Evolutionary conservation across 2,113 vertebrate species (phyloP).

Genomic region (Orycteropus afer): DNA sequence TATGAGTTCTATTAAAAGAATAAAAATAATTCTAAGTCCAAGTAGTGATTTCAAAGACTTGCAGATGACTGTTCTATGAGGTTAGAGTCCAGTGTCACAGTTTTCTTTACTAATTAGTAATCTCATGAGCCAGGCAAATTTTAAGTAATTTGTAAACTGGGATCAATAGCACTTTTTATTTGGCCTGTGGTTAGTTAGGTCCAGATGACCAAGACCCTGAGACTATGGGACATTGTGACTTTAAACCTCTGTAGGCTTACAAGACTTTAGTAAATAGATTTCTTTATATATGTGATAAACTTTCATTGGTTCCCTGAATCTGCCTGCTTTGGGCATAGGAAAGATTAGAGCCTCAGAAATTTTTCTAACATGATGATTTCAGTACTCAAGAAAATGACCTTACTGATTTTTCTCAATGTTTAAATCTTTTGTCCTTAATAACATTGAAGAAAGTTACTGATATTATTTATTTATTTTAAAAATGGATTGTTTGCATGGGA

Average conservation of each 20-base stretch:
- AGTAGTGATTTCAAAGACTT: neutral
- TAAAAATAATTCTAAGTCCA: neutral
- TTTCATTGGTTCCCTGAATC: neutral
- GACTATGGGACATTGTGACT: neutral
- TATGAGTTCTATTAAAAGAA: neutral
- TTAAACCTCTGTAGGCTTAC: neutral
- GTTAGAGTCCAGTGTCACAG: neutral
- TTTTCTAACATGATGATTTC: neutral
- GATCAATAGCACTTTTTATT: neutral
- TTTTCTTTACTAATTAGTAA: neutral
- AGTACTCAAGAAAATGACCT: neutral
- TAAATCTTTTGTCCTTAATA: neutral
- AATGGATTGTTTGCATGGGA: neutral
- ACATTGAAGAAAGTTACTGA: constrained; percentile 19
- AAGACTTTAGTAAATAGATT: neutral
- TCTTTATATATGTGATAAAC: neutral
- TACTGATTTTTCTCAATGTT: constrained; percentile 25
- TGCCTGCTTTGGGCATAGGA: neutral
- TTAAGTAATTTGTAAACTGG: neutral
- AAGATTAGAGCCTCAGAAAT: neutral
- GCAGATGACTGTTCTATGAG: neutral
- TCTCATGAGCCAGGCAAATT: neutral
- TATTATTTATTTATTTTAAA: neutral
- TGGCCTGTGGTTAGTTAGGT: neutral
- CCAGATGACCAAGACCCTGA: neutral